Percentiles rank a stretch among this genome's conserved stretches.
Evolutionary conservation across 2,888 invertebrate species (phyloP).

Genomic region (Pollenia griseotomentosa): DNA sequence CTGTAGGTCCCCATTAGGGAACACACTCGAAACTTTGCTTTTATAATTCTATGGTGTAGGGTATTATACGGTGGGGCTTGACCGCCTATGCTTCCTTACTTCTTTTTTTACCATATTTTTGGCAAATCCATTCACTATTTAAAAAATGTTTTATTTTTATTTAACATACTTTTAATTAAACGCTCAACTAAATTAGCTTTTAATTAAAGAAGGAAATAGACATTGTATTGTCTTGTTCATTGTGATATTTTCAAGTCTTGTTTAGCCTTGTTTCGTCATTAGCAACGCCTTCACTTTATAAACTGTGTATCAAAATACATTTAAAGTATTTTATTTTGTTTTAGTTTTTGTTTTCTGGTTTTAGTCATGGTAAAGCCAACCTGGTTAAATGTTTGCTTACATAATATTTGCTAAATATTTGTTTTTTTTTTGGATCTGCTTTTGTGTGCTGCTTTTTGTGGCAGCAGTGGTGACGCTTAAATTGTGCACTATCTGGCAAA

Average conservation of each 20-base stretch:
- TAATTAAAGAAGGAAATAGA: constrained; percentile 22
- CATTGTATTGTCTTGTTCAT: neutral
- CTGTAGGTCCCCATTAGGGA: too few species aligned
- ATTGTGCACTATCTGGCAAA: constrained; percentile 68
- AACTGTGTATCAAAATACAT: constrained; percentile 44
- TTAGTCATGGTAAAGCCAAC: constrained; percentile 53
- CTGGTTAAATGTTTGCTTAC: constrained; percentile 66
- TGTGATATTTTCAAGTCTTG: constrained; percentile 20
- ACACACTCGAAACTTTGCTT: too few species aligned
- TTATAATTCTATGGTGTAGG: too few species aligned
- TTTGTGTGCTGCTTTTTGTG: constrained; percentile 22
- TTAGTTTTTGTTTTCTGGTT: constrained; percentile 10
- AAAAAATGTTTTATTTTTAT: neutral
- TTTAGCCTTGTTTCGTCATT: constrained; percentile 57
- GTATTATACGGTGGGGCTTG: too few species aligned
- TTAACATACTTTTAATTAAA: too few species aligned
- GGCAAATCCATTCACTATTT: neutral
- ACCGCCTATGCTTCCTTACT: too few species aligned
- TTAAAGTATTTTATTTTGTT: neutral
- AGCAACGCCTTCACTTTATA: constrained; percentile 58
- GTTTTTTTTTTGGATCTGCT: constrained; percentile 8
- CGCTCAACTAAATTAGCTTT: neutral
- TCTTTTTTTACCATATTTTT: too few species aligned
- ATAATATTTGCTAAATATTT: constrained; percentile 52
- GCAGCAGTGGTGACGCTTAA: constrained; percentile 56